Conservation (phyloP, 2,888 invertebrate genomes). For the Heliothis peltigera region DNA sequence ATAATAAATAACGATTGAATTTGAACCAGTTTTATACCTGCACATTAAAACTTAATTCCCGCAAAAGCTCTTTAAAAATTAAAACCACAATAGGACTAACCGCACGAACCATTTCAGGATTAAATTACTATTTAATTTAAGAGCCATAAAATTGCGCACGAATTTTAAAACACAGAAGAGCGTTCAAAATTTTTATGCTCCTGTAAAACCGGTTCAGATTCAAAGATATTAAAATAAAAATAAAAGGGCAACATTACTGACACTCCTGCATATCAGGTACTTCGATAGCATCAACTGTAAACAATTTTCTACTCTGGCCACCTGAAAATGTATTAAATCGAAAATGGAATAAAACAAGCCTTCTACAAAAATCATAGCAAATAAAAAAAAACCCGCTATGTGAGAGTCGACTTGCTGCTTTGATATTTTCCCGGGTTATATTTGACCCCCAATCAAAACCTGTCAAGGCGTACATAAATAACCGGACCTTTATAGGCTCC, state of each 20-base stretch:
- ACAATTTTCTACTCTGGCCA: conserved; percentile 78
- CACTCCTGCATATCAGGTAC: conserved; percentile 87
- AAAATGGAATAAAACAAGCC: conserved; percentile 64
- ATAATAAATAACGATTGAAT: conserved; percentile 17
- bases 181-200: not conserved
- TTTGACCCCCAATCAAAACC: conserved; percentile 20
- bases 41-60: not conserved
- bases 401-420: no score
- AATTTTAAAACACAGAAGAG: not conserved
- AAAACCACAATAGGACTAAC: not conserved
- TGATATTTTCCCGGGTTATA: conserved; percentile 9
- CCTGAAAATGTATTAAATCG: conserved; percentile 80
- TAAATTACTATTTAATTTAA: conserved; percentile 23
- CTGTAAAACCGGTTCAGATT: conserved; percentile 27
- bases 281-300: conserved; percentile 83
- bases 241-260: conserved; percentile 79
- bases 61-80: conserved; percentile 7
- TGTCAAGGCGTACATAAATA: conserved; percentile 12
- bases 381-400: no score
- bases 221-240: conserved; percentile 39
- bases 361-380: conserved; percentile 40
- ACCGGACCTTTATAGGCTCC: not conserved
- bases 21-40: conserved; percentile 17
- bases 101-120: conserved; percentile 1
- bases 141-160: not conserved